Evolutionary conservation across 2,113 vertebrate species (phyloP).

Genomic region (Cavia aperea): DNA sequence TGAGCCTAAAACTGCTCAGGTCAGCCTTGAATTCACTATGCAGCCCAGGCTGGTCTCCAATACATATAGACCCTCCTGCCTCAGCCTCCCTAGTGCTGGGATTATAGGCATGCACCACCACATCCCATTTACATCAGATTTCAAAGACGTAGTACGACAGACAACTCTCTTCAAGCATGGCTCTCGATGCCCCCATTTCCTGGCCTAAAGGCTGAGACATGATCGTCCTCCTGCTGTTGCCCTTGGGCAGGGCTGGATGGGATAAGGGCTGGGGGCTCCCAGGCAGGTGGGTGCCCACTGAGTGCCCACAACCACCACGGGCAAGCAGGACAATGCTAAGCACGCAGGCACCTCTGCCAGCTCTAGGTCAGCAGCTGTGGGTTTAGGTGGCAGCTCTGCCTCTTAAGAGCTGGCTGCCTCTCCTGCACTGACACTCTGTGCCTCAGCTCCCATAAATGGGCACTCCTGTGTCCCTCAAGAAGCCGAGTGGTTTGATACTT

Average conservation of each 20-base stretch:
- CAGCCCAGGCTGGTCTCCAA: not conserved
- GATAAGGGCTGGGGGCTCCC: too few relatives aligned
- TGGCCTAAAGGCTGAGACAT: not conserved
- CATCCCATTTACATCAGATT: not conserved
- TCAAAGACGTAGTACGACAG: not conserved
- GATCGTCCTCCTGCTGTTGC: not conserved
- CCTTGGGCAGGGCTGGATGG: not conserved
- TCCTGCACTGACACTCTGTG: not conserved
- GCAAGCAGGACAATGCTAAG: not conserved
- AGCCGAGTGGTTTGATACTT: not conserved
- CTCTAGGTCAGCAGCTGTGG: rapidly evolving
- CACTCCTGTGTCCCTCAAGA: not conserved
- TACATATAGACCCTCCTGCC: not conserved
- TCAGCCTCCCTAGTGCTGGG: not conserved
- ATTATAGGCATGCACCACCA: not conserved
- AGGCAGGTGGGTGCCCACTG: not conserved
- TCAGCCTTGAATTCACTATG: not conserved
- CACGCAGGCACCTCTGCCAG: not conserved
- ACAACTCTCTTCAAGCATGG: not conserved
- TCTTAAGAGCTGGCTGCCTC: too few relatives aligned
- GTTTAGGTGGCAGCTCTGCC: not conserved
- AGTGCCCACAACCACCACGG: rapidly evolving
- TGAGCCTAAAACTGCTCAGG: not conserved
- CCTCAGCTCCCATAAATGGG: not conserved
- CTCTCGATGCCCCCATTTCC: not conserved